phyloP scores from a whole-genome alignment of 92 coral and sea anemone genomes.

The Zoanthus sociatus region DNA sequence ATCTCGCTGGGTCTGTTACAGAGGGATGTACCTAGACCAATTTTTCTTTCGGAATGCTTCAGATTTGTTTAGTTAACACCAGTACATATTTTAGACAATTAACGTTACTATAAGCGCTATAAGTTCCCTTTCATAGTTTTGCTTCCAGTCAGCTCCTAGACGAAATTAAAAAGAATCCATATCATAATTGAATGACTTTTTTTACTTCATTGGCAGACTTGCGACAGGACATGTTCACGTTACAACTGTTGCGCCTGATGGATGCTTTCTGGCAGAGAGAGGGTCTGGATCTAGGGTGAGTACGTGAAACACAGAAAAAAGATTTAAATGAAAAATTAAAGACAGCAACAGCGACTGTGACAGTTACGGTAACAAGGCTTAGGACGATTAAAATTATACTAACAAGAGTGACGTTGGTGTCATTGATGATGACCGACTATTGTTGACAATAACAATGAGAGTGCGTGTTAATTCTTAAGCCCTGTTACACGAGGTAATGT shows the following conservation, averaged over 20 bases:
- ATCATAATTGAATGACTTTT: background rate
- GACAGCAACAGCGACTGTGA: background rate
- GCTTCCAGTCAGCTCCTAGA: no score
- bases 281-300: constrained; percentile 94
- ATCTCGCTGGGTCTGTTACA: no score
- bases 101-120: no score
- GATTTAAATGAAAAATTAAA: background rate
- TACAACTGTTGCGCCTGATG: constrained; percentile 90
- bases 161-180: no score
- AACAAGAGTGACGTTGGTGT: background rate
- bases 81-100: no score
- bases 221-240: constrained; percentile 95
- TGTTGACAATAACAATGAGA: background rate
- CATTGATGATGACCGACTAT: background rate
- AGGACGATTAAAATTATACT: no score
- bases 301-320: background rate
- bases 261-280: constrained; percentile 94
- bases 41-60: no score
- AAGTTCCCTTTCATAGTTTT: no score
- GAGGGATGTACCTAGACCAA: no score
- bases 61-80: no score
- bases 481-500: no score
- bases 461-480: background rate
- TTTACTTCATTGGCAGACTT: constrained; percentile 65
- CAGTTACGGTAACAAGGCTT: no score